Evolutionary conservation across 1,140 invertebrate species (phyloP), one percentile per base, ranked within the genome.

Genomic region (Zophobas atratus): DNA sequence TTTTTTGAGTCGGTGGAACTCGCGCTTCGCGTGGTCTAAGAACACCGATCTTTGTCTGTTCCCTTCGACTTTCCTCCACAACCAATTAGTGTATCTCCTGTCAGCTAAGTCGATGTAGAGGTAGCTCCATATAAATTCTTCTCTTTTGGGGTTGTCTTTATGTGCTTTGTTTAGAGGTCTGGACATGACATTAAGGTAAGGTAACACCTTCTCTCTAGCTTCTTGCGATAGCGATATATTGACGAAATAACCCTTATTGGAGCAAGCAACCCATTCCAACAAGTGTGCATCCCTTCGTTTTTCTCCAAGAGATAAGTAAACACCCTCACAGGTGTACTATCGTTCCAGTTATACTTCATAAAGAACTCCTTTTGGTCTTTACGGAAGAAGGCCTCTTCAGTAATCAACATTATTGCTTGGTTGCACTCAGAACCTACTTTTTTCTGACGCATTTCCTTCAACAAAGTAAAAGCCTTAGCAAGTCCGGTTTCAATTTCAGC

Each of bases 301-400:
- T 96, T 91, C 57, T 98, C 97, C 87, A 99, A 97, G 77, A 99
- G 89, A 90, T 99, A 99, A 36, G 98, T 99, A 88, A 99, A 99
- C 77, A 99, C 93, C 81, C 98, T 90, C 6, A 99, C 96, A 77
- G 96, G 92, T 86, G 92, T 94, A 81, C 91, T 89, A 77, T 92
- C 89, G 41, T 89, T 88, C 92, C 93, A 95, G 87, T 99, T 99
- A 87, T 94, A 96, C 77, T 90, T 88, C 94, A 99, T 99, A 87
- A 95, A 97, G 56, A 99, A 93, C 2, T 79, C 76, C 81, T 97
- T 94, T 83, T 97, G 93, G 86, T 94, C 98, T 84, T 95, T 96
- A 2, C 35, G 34, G 81, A 97, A 95, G 8, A 98, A 97, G 33
- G 98, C 96, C 35, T 98, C 98, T 88, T 99, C 98, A 5, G 98